phyloP scores from a whole-genome alignment of 2,888 invertebrate genomes.

The Conistra vaccinii region DNA sequence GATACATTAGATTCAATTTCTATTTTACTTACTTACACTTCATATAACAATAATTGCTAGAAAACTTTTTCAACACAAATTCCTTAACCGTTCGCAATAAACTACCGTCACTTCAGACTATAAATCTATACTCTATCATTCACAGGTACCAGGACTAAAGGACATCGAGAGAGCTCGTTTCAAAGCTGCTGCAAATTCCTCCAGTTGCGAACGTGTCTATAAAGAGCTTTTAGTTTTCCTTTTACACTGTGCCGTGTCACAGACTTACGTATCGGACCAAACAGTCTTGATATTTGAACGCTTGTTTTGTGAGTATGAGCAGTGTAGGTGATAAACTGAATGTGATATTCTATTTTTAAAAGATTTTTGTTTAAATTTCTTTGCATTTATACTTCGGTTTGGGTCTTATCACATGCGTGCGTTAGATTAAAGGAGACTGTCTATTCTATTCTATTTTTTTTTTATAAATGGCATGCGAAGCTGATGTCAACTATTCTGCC shows the following conservation, averaged over 20 bases:
- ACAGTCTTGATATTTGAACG: constrained; percentile 40
- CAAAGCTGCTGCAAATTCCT: constrained; percentile 56
- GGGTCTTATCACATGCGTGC: too few species aligned
- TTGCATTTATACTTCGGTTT: not conserved
- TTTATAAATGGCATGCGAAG: too few species aligned
- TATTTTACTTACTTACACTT: too few species aligned
- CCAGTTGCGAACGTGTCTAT: constrained; percentile 40
- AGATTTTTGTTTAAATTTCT: too few species aligned
- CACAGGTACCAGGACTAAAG: constrained; percentile 28
- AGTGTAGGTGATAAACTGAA: not conserved
- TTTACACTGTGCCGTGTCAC: constrained; percentile 45
- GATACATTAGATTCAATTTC: too few species aligned
- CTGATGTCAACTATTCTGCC: too few species aligned
- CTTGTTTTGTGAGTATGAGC: not conserved
- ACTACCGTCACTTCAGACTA: constrained; percentile 9
- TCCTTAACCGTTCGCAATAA: not conserved
- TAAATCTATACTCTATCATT: constrained; percentile 32
- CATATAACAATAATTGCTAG: not conserved
- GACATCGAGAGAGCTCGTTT: constrained; percentile 29
- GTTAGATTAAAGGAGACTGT: too few species aligned
- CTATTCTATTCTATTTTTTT: too few species aligned
- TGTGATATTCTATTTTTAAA: not conserved
- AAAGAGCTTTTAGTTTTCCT: constrained; percentile 64
- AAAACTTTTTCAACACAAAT: not conserved
- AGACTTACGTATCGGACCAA: constrained; percentile 31